These are phyloP conservation scores for Premnoplex brunnescens DNA, from an alignment of 2,797 vertebrate species.

Conservation along the genomic window DNA sequence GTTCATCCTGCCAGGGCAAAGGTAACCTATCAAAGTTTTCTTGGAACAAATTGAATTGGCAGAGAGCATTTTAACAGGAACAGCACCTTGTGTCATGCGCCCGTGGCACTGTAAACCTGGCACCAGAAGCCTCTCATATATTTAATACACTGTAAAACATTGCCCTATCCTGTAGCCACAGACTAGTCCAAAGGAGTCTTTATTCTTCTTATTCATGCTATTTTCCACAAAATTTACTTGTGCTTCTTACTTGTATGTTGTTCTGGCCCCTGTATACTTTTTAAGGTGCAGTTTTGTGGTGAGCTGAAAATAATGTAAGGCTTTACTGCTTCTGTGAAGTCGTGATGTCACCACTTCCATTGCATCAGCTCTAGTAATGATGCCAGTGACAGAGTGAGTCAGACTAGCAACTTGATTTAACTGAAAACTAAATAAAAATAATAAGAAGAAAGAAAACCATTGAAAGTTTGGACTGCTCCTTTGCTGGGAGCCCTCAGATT, in stretches of 20 bases:
- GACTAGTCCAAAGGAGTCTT: background rate
- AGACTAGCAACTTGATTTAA: conserved; percentile 5
- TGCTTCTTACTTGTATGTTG: background rate
- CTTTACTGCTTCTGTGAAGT: background rate
- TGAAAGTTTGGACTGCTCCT: background rate
- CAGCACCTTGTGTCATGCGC: background rate
- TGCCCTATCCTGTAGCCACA: background rate
- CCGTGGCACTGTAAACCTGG: background rate
- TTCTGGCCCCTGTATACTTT: background rate
- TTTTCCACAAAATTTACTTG: background rate
- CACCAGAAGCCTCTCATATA: background rate
- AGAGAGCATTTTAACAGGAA: background rate
- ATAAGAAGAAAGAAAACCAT: background rate
- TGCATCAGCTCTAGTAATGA: conserved; percentile 5
- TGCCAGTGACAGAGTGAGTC: background rate
- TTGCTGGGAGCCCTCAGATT: background rate
- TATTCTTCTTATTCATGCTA: rapidly evolving
- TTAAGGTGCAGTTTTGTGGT: background rate
- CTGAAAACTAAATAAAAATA: background rate
- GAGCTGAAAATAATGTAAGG: background rate
- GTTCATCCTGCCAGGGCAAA: background rate
- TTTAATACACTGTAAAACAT: background rate
- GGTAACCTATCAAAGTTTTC: background rate
- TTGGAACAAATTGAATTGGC: background rate
- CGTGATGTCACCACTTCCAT: conserved; percentile 31